phyloP scores from a whole-genome alignment of 2,113 vertebrate genomes.

The Ictidomys tridecemlineatus region DNA sequence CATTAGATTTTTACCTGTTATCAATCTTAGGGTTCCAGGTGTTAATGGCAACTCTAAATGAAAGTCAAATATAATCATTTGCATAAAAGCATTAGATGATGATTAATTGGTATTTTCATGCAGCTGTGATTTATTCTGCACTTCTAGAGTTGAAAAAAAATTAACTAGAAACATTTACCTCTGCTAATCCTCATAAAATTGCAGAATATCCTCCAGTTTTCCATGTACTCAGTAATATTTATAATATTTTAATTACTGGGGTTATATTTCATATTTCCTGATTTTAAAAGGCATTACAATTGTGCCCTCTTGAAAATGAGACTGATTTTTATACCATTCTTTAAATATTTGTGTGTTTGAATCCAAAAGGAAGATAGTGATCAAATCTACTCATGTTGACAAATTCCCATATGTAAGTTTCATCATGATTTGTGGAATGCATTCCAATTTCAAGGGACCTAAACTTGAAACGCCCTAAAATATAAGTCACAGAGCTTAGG shows the following conservation, averaged over 20 bases:
- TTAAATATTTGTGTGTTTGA: slow-evolving; percentile 60
- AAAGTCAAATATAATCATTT: slow-evolving; percentile 68
- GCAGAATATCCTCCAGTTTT: background rate
- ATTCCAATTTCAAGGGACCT: slow-evolving; percentile 6
- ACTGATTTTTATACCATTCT: slow-evolving; percentile 56
- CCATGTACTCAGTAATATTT: background rate
- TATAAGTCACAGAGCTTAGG: slow-evolving; percentile 34
- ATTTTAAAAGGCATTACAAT: slow-evolving; percentile 67
- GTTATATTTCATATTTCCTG: slow-evolving; percentile 59
- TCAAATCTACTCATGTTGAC: slow-evolving; percentile 53
- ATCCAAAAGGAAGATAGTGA: slow-evolving; percentile 59
- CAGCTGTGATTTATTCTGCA: slow-evolving; percentile 48
- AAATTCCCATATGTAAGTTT: slow-evolving; percentile 63
- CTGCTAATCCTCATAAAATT: slow-evolving; percentile 21
- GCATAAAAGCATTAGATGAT: slow-evolving; percentile 78
- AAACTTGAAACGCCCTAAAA: slow-evolving; percentile 53
- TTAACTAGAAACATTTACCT: slow-evolving; percentile 67
- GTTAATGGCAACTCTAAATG: slow-evolving; percentile 47
- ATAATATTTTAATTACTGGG: slow-evolving; percentile 38
- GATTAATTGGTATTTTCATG: slow-evolving; percentile 63
- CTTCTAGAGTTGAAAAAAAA: slow-evolving; percentile 35
- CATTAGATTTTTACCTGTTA: slow-evolving; percentile 67
- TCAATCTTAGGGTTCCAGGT: slow-evolving; percentile 67
- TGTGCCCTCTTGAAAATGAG: slow-evolving; percentile 59
- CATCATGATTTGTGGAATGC: slow-evolving; percentile 16